Base-by-base conservation (phyloP, 2,113 vertebrate species). In the Stomatorhinus ivindoensis region DNA sequence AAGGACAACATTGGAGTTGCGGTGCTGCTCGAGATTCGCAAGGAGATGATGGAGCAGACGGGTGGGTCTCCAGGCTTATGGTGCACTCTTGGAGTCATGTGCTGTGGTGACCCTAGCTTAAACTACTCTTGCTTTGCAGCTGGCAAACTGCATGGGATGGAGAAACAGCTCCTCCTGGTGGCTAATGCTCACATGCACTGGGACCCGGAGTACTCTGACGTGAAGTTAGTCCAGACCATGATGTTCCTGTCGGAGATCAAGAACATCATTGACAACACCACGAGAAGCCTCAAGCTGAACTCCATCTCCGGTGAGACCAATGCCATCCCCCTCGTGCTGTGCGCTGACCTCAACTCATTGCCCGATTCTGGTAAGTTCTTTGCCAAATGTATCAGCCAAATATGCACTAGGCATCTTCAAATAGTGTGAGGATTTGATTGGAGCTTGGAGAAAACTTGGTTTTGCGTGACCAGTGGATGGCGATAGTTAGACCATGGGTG, bases 131-230 rank as follows among this genome's bases (percentile, higher is more conserved):
- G 17, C 10, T 24, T 42, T 84, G 4, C 92, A 98, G 97, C 97
- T 93, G 98, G 97, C 90, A 99, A 98, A 92, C 93, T 96, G 91
- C 96, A 97, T 76, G 96, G 96, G 91, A 96, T 97, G 95, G 98
- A 99, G 93, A 98, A 98, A 92, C 98, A 99, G 93, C 96, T 99
- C 89, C 95, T 99, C 90, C 96, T 99, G 91, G 96, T 99, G 91
- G 98, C 98, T 91, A 99, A 99, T 90, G 98, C 98, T 88, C 98
- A 99, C 91, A 99, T 99, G 98, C 98, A 99, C 95, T 99, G 98
- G 98, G 98, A 99, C 92, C 98, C 98, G 1, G 98, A 99, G 73
- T 99, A 98, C 93, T 99, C 98, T 51, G 98, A 99, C 90, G 98
- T 99, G 89, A 99, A 99, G 94, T 94, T 99, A 93, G 97, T 99